Evolutionary conservation across 2,797 vertebrate species (phyloP).

Genomic region (Peromyscus melanophrys): DNA sequence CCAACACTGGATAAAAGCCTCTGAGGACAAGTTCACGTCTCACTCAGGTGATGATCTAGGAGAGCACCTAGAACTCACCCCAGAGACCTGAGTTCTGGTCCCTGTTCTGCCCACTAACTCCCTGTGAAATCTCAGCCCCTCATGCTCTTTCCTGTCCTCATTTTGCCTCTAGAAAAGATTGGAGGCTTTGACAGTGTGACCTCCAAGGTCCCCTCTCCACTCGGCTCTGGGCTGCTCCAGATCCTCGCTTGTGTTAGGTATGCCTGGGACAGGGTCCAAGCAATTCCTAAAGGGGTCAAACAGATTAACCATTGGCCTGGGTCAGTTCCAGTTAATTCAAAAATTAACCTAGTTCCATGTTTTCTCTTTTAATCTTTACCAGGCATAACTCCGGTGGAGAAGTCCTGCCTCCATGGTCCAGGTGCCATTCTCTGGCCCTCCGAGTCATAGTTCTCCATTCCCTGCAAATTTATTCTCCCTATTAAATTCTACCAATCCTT

Average conservation of each 20-base stretch:
- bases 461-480: background rate
- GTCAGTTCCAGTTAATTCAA: constrained; percentile 71
- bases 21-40: background rate
- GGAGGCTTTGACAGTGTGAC: background rate
- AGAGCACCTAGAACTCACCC: background rate
- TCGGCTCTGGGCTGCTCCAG: background rate
- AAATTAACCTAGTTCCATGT: constrained; percentile 77
- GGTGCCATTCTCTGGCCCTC: background rate
- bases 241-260: background rate
- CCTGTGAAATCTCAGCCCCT: background rate
- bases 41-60: background rate
- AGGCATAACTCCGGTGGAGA: background rate
- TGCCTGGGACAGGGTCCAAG: constrained; percentile 63
- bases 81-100: background rate
- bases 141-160: background rate
- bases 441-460: background rate
- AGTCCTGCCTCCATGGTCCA: background rate
- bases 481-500: background rate
- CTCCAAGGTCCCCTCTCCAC: background rate
- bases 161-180: constrained; percentile 35
- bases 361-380: constrained; percentile 80
- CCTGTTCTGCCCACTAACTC: background rate
- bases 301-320: constrained; percentile 74
- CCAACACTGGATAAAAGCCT: background rate
- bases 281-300: constrained; percentile 62